These are phyloP conservation scores for Baronia brevicornis DNA, from an alignment of 2,888 invertebrate species.

Conservation along the genomic window DNA sequence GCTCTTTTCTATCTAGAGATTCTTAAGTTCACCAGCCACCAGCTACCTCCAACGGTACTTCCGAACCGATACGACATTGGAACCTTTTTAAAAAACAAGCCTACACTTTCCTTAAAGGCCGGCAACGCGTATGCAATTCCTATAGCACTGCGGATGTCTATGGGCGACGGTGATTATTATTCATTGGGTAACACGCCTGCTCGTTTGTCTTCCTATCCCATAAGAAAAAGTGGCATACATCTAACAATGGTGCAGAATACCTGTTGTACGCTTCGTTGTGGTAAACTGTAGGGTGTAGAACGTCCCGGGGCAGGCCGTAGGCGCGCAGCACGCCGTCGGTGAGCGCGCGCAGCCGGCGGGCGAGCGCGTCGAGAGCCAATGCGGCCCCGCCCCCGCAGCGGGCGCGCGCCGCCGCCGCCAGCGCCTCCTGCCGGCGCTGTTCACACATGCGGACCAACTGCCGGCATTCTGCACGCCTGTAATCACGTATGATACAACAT, in stretches of 20 bases:
- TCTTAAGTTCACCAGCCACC: too few species aligned
- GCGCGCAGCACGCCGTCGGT: constrained; percentile 83
- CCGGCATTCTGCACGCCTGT: constrained; percentile 84
- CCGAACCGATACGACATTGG: too few species aligned
- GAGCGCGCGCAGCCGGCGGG: constrained; percentile 80
- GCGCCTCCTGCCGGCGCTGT: constrained; percentile 79
- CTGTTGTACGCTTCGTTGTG: constrained; percentile 84
- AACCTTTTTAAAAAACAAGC: too few species aligned
- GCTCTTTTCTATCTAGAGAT: too few species aligned
- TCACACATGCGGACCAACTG: constrained; percentile 87
- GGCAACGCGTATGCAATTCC: too few species aligned
- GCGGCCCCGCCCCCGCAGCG: constrained; percentile 73
- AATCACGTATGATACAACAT: constrained; percentile 21
- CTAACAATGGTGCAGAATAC: constrained; percentile 20
- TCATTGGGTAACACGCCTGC: too few species aligned
- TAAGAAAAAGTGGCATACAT: too few species aligned
- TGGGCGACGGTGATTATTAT: too few species aligned
- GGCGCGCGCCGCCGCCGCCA: constrained; percentile 78
- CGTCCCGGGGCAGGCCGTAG: constrained; percentile 84
- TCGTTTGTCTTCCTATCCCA: too few species aligned
- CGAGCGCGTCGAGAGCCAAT: constrained; percentile 75
- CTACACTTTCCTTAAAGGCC: too few species aligned
- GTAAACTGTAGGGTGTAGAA: constrained; percentile 85
- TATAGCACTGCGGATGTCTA: too few species aligned
- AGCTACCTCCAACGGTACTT: too few species aligned